Evolutionary conservation across 2,888 invertebrate genomes (phyloP), one percentile per base, ranked within the genome.

Genomic region (Eumerus sabulonum): DNA sequence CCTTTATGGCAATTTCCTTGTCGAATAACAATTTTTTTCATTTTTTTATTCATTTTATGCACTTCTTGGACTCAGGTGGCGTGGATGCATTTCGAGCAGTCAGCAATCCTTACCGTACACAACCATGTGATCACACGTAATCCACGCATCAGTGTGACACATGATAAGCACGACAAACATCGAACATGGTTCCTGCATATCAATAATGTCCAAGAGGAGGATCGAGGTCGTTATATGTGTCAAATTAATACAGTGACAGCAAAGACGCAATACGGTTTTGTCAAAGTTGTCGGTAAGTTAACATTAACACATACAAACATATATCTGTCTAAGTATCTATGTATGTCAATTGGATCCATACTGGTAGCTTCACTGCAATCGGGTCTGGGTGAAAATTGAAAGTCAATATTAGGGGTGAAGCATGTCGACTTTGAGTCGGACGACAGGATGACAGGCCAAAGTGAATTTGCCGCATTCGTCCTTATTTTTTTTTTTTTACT

Each of bases 51-150:
- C n/a, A n/a, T n/a, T n/a, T n/a, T n/a, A n/a, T n/a, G n/a, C n/a
- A n/a, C n/a, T n/a, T 73, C 66, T 67, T 48, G 53, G 7, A 27
- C 35, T 47, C 90, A 97, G 97, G 96, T 97, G 82, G 97, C 97
- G 85, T 97, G 97, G 97, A 97, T 97, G 94, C 95, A 97, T 89
- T 96, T 95, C 89, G 97, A 97, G 89, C 96, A 96, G 89, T 96
- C 96, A 60, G 96, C 97, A 54, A 97, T 97, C 86, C 90, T 97
- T 86, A 96, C 97, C 50, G 96, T 97, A 59, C 96, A 97, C 90
- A 96, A 95, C 90, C 96, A 97, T 90, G 97, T 97, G 87, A 97
- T 97, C 89, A 97, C 97, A 64, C 92, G 96, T 85, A 97, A 97
- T 91, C 96, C 96, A 11, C 92, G 97, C 81, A 96, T 97, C 86